Evolutionary conservation across 2,888 invertebrate genomes (phyloP), one percentile per base, ranked within the genome.

Genomic region (Thecocarcelia acutangulata): DNA sequence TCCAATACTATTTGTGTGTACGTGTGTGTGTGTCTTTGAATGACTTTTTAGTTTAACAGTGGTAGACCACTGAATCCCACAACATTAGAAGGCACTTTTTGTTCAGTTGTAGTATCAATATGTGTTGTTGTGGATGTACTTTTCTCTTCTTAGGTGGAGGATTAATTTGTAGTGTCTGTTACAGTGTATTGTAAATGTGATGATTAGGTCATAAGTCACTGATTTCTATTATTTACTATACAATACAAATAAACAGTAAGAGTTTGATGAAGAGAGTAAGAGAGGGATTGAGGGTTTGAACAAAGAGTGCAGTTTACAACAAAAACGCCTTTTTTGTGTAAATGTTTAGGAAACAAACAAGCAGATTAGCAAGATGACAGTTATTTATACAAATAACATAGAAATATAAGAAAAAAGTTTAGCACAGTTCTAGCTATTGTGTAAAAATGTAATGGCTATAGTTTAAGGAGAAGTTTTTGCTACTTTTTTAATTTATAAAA

Each of bases 191-290:
- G 44, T 42, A 58, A 8, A 52, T 82, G 68, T 74, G 74, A 78
- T 74, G 82, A 78, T 82, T 74, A 78, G 82, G 77, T 82, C 74
- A 82, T 74, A 82, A 74, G 82, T 78, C 70, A 66, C 69, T 74
- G 77, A 78, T 82, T 78, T 74, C 73, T 64, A 78, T 78, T 74
- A 78, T 78, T 78, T 82, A 70, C 69, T 42, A 40, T 46, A 63
- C 21, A 64, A 80, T 13, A 76, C 28, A 3, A 37, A 40, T 11
- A 73, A 73, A 54, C 28, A 24, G 3, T 11, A 8, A n/a, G 3
- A 54, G 11, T 56, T 3, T 11, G 21, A 40, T 21, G 28, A 15
- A 3, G 6, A 19, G 17, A 44, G n/a, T 9, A 17, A 13, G 13
- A 8, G 19, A 50, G n/a, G 40, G 17, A 72, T 4, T 8, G 13